phyloP scores from a whole-genome alignment of 1,140 invertebrate genomes.

The Bombus fervidus region DNA sequence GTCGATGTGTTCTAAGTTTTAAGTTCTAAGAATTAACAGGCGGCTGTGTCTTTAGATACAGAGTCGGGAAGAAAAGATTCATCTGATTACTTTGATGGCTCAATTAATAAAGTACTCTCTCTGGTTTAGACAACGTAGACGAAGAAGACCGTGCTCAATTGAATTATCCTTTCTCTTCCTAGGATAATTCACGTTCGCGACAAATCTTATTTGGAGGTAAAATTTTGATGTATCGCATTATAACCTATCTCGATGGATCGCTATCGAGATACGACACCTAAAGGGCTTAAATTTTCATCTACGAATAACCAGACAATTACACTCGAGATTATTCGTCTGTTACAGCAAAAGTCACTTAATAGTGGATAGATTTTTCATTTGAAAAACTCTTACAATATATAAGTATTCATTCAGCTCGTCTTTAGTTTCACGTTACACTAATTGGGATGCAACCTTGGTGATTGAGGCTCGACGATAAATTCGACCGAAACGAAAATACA shows the following conservation, averaged over 20 bases:
- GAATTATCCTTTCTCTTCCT: background rate
- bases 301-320: background rate
- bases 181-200: background rate
- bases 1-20: no score
- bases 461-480: slow-evolving; percentile 25
- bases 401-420: background rate
- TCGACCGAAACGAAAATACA: slow-evolving; percentile 24
- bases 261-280: background rate
- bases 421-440: background rate
- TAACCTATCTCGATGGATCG: background rate
- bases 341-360: background rate
- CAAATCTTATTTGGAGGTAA: background rate
- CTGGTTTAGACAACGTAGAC: background rate
- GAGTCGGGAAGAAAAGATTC: background rate
- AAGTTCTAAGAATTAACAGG: background rate
- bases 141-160: background rate
- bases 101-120: slow-evolving; percentile 8
- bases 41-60: background rate
- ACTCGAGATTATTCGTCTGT: background rate
- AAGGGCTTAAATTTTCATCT: background rate
- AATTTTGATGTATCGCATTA: background rate
- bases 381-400: background rate
- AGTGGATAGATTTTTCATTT: background rate
- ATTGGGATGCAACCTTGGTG: slow-evolving; percentile 19
- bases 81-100: slow-evolving; percentile 1